Evolutionary conservation across 1,140 invertebrate genomes (phyloP), one percentile per base, ranked within the genome.

Genomic region (Pseudachorutes palmiensis): DNA sequence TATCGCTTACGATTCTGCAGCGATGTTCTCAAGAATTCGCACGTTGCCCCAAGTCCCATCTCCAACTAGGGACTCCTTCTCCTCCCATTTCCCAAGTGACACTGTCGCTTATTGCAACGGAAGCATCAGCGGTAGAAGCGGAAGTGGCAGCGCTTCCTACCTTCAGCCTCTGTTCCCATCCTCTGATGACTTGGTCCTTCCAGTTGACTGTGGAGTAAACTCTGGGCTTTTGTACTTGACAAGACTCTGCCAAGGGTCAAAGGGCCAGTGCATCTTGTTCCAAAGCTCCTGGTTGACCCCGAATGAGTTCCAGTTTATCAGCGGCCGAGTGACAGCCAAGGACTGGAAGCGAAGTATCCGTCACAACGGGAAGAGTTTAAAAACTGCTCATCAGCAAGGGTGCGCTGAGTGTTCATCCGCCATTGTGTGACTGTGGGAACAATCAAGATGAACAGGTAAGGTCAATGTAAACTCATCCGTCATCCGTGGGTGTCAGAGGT

Each of bases 291-390:
- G 80, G 80, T 73, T 82, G 9, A 82, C 81, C 24, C 81, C 81
- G 5, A 82, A 82, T 71, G 80, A 82, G 68, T 82, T 82, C 67
- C 81, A 82, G 73, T 78, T 76, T 61, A 76, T 81, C 19, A 80
- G 79, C 67, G 81, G 81, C 2, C 69, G 81, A 36, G 81, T 81
- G 69, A 81, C 80, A 2, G 81, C 81, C 51, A 82, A 82, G 67
- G 81, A 82, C 72, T 82, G 81, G 81, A 82, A 82, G 74, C 71
- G 80, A n/a, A 72, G 70, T 28, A 72, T 72, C 62, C 76, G 80
- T 51, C 81, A 82, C 67, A 78, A 79, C 69, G 81, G 81, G 29
- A 81, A 81, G 72, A 81, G 79, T 66, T 76, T 82, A 65, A 82
- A n/a, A 82, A 68, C 72, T 81, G 24, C 72, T 82, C n/a, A 75